Evolutionary conservation across 2,113 vertebrate genomes (phyloP), one percentile per base, ranked within the genome.

Genomic region (Amblyopsis rosae): DNA sequence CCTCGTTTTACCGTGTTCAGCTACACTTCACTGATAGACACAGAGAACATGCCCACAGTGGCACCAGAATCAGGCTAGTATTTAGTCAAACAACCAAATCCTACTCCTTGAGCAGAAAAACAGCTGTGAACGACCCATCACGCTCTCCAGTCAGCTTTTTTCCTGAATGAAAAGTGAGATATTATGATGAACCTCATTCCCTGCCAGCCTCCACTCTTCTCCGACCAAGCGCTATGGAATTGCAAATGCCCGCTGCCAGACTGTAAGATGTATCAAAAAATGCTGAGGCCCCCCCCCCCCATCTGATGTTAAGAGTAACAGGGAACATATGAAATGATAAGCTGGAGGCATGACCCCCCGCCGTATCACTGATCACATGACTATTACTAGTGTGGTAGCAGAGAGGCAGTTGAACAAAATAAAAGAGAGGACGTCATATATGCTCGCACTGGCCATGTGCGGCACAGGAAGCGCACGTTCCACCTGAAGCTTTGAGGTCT

Each of bases 251-350:
- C 67, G 41, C 63, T n/a, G 73, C 86, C 75, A 79, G 79, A 76
- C 66, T 2, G 62, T 62, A 54, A 69, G 70, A 56, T 17, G 47
- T 64, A 80, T 76, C 73, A 75, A 69, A 77, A 26, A 55, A 77
- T 45, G 54, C 76, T 1, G 46, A 58, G 70, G 57, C 74, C 62
- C 19, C 26, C 26, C 26, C 26, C 26, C 33, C 46, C 12, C 16
- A 59, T 63, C 61, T 80, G 76, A 79, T 76, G 76, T 79, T 79
- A 73, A 26, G 72, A 45, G 35, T 69, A 59, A 69, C 71, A 63
- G n/a, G 41, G 62, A 83, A 67, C 54, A 69, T 81, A 89, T 89
- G 86, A 74, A 77, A 79, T 66, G 80, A 90, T 87, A 82, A 82
- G 75, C 62, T 62, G 19, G 26, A 63, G 32, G 65, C 66, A 51